Evolutionary conservation across 2,113 vertebrate species (phyloP).

Genomic region (Dicaeum eximium): DNA sequence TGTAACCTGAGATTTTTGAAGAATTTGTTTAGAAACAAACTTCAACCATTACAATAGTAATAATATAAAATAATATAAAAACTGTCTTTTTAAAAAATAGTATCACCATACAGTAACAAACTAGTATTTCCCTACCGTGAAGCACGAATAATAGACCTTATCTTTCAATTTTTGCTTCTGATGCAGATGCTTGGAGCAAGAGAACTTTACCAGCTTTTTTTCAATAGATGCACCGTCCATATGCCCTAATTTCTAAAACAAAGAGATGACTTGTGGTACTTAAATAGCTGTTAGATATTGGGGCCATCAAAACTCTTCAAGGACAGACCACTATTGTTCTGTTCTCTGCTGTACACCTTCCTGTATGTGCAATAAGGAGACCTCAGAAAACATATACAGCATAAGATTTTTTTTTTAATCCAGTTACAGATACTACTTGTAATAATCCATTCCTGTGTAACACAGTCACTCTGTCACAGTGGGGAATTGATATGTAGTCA

Average conservation of each 20-base stretch:
- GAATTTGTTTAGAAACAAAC: background rate
- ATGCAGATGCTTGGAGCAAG: background rate
- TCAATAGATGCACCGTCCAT: background rate
- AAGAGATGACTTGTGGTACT: background rate
- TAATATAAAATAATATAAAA: background rate
- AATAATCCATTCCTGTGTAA: background rate
- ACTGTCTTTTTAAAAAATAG: accelerated
- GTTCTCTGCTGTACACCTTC: background rate
- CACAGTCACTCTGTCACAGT: background rate
- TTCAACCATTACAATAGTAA: background rate
- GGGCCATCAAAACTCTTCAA: background rate
- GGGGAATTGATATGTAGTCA: background rate
- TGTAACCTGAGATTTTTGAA: background rate
- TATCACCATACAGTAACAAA: background rate
- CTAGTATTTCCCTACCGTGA: background rate
- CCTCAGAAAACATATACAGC: background rate
- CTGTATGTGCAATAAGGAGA: background rate
- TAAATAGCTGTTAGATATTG: background rate
- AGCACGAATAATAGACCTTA: background rate
- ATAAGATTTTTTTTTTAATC: background rate
- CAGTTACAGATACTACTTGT: background rate
- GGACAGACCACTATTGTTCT: background rate
- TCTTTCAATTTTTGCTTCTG: background rate
- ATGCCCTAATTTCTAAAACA: background rate
- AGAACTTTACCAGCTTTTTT: background rate